phyloP scores from a whole-genome alignment of 1,140 invertebrate species.

The Lasaia peninsularis region DNA sequence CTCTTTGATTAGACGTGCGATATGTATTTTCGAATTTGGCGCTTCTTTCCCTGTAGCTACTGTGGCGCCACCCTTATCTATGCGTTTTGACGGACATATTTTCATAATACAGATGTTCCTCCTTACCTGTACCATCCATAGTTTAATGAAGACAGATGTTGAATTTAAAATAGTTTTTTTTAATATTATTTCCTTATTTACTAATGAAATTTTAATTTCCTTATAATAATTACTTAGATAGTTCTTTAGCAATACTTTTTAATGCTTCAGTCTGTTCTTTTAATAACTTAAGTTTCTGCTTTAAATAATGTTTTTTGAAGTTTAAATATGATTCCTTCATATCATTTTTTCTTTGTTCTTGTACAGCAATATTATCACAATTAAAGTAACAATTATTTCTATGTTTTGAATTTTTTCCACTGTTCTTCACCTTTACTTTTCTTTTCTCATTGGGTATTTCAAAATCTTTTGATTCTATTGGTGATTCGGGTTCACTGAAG shows the following conservation, averaged over 20 bases:
- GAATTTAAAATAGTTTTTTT: not conserved
- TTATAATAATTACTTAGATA: conserved; percentile 35
- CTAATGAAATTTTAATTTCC: not conserved
- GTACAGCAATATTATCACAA: conserved; percentile 52
- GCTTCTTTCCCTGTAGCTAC: no score
- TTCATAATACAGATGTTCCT: no score
- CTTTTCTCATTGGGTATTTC: conserved; percentile 22
- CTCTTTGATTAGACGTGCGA: no score
- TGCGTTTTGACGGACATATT: no score
- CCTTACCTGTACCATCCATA: no score
- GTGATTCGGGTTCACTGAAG: conserved; percentile 49
- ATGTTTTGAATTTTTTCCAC: conserved; percentile 38
- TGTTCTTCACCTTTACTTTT: conserved; percentile 36
- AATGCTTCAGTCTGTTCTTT: conserved; percentile 65
- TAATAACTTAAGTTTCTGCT: conserved; percentile 55
- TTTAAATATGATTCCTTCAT: conserved; percentile 64
- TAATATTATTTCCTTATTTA: not conserved
- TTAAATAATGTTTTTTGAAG: conserved; percentile 67
- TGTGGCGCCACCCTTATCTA: no score
- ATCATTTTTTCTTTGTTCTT: conserved; percentile 55
- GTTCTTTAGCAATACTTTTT: conserved; percentile 59
- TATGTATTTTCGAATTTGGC: no score
- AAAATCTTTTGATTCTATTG: conserved; percentile 50
- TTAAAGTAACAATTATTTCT: conserved; percentile 51
- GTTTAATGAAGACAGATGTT: not conserved